Evolutionary conservation across 2,797 vertebrate genomes (phyloP).

Genomic region (Erpetoichthys calabaricus): DNA sequence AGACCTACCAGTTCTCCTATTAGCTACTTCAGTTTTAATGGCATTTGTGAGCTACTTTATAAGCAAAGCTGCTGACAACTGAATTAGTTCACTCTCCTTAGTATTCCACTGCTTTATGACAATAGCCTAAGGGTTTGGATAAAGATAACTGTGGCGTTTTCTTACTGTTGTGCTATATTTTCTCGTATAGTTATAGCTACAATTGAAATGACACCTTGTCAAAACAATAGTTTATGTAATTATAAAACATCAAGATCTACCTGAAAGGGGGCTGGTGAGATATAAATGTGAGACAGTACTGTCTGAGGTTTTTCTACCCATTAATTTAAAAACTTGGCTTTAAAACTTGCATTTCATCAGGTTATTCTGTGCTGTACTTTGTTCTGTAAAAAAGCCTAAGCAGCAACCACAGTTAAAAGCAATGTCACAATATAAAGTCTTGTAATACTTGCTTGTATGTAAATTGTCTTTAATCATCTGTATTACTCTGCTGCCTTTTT

Average conservation of each 20-base stretch:
- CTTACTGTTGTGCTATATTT: constrained; percentile 59
- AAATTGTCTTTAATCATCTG: no score
- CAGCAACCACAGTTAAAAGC: no score
- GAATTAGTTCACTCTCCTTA: constrained; percentile 67
- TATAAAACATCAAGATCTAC: constrained; percentile 59
- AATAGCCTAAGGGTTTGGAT: constrained; percentile 96
- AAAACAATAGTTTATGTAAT: constrained; percentile 72
- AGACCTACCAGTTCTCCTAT: constrained; percentile 42
- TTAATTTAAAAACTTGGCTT: no score
- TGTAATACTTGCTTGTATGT: no score
- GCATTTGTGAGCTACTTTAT: constrained; percentile 56
- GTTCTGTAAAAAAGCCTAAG: no score
- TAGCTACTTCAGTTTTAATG: constrained; percentile 74
- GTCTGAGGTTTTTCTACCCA: no score
- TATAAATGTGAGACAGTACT: no score
- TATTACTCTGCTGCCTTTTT: no score
- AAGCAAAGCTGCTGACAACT: constrained; percentile 69
- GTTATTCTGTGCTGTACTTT: no score
- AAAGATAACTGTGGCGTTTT: constrained; percentile 81
- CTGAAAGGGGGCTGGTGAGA: constrained; percentile 27
- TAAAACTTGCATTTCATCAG: no score
- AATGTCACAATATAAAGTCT: no score
- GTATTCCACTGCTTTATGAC: constrained; percentile 88
- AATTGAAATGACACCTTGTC: constrained; percentile 97
- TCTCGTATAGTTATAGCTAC: constrained; percentile 62